A percentile compares a stretch with the other conserved stretches of the same genome.
Evolutionary conservation across 2,113 vertebrate genomes (phyloP).

Genomic region (Ibidorhyncha struthersii): DNA sequence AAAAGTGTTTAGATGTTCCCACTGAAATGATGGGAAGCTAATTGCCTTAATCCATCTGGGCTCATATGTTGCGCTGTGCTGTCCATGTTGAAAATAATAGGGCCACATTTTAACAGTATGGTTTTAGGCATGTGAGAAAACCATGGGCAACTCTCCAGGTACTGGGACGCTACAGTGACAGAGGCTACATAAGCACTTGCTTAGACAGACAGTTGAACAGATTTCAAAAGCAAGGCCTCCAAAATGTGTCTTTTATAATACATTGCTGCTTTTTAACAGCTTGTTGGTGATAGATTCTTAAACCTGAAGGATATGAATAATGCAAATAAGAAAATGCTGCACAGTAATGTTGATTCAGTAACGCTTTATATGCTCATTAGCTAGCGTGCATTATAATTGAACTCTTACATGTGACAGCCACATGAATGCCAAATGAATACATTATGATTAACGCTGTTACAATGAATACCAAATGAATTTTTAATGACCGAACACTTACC

Average conservation of each 20-base stretch:
- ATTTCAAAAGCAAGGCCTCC: slow-evolving; percentile 19
- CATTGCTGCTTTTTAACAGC: not conserved
- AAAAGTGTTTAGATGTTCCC: not conserved
- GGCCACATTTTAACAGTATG: slow-evolving; percentile 15
- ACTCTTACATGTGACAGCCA: slow-evolving; percentile 35
- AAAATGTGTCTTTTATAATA: slow-evolving; percentile 19
- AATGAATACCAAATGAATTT: slow-evolving; percentile 38
- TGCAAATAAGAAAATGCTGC: slow-evolving; percentile 42
- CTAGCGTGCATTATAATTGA: slow-evolving; percentile 37
- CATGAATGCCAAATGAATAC: slow-evolving; percentile 31
- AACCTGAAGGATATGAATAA: slow-evolving; percentile 47
- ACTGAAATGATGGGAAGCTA: not conserved
- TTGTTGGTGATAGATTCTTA: slow-evolving; percentile 28
- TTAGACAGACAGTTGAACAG: slow-evolving; percentile 25
- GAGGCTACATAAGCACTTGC: not conserved
- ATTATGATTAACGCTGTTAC: slow-evolving; percentile 23
- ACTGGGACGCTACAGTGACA: not conserved
- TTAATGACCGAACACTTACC: slow-evolving; percentile 17
- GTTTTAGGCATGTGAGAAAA: slow-evolving; percentile 29
- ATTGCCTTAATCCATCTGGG: slow-evolving; percentile 6
- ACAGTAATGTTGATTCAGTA: slow-evolving; percentile 51
- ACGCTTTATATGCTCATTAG: slow-evolving; percentile 50
- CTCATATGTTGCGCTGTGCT: not conserved
- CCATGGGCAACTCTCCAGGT: slow-evolving; percentile 2
- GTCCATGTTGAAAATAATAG: not conserved